These are phyloP conservation scores for Holothuria leucospilota DNA, from an alignment of 53 echinoderm and acorn worm genomes.

Conservation along the genomic window DNA sequence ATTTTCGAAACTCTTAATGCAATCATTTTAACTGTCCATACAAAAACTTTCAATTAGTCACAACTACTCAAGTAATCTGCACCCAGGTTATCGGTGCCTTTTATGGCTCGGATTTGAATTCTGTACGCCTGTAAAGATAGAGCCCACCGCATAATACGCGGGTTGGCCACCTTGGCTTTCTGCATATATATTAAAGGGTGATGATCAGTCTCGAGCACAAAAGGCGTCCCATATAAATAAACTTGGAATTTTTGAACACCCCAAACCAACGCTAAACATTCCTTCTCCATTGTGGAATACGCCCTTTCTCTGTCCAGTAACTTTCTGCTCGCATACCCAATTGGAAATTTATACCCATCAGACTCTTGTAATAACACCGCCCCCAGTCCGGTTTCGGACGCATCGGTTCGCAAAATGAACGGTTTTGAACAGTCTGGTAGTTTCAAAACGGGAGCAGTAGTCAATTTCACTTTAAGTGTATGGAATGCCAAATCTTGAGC, in stretches of 20 bases:
- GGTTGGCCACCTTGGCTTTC: too few species aligned
- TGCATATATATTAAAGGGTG: too few species aligned
- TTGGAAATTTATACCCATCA: constrained; percentile 51
- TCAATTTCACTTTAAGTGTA: constrained; percentile 17
- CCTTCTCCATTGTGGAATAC: too few species aligned
- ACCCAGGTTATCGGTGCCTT: constrained; percentile 70
- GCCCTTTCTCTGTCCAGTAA: constrained; percentile 47
- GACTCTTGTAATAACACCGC: constrained; percentile 67
- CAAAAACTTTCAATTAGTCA: background rate
- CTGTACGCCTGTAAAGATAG: constrained; percentile 60
- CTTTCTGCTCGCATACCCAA: constrained; percentile 66
- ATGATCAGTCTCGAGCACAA: constrained; percentile 62
- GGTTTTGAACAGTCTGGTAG: constrained; percentile 45
- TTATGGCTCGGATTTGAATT: constrained; percentile 48
- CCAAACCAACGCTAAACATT: constrained; percentile 70
- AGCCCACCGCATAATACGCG: constrained; percentile 70
- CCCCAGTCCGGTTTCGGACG: constrained; percentile 60
- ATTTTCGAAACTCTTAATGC: background rate
- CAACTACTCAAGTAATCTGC: constrained; percentile 66
- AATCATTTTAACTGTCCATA: too few species aligned
- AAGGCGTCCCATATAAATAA: constrained; percentile 60
- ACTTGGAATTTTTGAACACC: constrained; percentile 63
- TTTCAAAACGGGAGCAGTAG: constrained; percentile 34
- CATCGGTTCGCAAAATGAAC: too few species aligned
- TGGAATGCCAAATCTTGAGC: constrained; percentile 30